Conservation (phyloP, 2,888 invertebrate species). For the Nebria salina region DNA sequence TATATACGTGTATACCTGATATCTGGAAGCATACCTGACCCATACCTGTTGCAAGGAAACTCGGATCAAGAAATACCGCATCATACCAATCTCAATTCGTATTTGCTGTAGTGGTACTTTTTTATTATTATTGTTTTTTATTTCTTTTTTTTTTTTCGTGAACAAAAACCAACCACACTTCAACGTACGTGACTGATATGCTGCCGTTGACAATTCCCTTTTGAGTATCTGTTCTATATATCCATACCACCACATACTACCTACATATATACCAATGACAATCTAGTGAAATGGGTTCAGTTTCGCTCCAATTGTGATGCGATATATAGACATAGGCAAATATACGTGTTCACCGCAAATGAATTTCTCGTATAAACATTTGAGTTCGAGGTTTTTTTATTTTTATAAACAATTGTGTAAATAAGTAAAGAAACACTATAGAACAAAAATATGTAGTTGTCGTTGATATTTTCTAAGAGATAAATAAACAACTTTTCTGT, state of each 20-base stretch:
- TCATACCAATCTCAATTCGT: constrained; percentile 4
- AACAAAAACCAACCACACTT: not conserved
- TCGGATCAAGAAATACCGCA: not conserved
- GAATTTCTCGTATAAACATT: constrained; percentile 36
- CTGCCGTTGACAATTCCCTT: constrained; percentile 18
- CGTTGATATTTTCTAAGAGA: too few species aligned
- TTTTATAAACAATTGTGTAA: constrained; percentile 23
- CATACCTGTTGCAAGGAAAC: constrained; percentile 16
- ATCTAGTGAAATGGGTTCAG: constrained; percentile 29
- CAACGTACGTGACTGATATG: constrained; percentile 6
- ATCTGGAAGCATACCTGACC: not conserved
- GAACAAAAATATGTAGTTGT: too few species aligned
- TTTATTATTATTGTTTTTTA: not conserved
- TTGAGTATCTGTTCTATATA: constrained; percentile 9
- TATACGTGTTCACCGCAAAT: constrained; percentile 27
- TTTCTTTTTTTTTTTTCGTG: not conserved
- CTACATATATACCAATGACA: constrained; percentile 5
- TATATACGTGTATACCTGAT: not conserved
- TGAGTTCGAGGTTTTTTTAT: constrained; percentile 12
- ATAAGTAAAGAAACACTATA: constrained; percentile 22
- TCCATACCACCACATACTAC: not conserved
- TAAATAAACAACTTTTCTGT: too few species aligned
- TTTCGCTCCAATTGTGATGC: constrained; percentile 36
- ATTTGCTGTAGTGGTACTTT: constrained; percentile 7
- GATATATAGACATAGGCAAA: constrained; percentile 24